phyloP scores from a whole-genome alignment of 1,140 invertebrate species.

The Heliconius himera region DNA sequence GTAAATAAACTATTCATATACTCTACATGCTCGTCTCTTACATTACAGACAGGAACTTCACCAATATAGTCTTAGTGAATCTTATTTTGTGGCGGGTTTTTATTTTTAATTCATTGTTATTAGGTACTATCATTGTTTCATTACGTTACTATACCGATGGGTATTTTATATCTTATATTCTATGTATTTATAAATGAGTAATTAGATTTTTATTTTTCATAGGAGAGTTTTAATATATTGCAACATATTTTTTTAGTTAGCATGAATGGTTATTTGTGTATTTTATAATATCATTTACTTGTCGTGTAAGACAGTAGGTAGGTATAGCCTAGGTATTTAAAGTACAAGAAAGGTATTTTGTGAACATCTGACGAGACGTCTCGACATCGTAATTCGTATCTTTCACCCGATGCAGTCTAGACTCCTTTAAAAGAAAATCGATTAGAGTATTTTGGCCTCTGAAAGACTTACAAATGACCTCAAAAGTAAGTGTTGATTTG shows the following conservation, averaged over 20 bases:
- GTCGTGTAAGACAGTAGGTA: not conserved
- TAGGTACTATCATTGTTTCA: not conserved
- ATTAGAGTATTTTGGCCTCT: constrained; percentile 19
- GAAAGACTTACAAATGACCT: constrained; percentile 3
- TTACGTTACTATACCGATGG: not conserved
- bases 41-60: not conserved
- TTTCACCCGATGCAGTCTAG: constrained; percentile 34
- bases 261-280: not conserved
- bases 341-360: constrained; percentile 15
- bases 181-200: not conserved
- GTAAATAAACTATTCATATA: too few species aligned
- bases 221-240: not conserved
- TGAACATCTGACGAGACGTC: constrained; percentile 32
- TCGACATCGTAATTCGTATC: constrained; percentile 35
- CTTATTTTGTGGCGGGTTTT: too few species aligned
- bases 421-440: constrained; percentile 34
- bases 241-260: not conserved
- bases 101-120: not conserved
- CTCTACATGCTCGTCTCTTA: too few species aligned
- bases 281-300: not conserved
- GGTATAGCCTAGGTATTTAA: not conserved
- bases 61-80: too few species aligned
- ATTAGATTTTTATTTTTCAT: not conserved
- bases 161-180: not conserved
- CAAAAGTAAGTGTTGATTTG: not conserved